Percentiles rank a stretch among this genome's conserved stretches.
Conservation (phyloP, 2,113 vertebrate genomes). For the Peromyscus californicus region DNA sequence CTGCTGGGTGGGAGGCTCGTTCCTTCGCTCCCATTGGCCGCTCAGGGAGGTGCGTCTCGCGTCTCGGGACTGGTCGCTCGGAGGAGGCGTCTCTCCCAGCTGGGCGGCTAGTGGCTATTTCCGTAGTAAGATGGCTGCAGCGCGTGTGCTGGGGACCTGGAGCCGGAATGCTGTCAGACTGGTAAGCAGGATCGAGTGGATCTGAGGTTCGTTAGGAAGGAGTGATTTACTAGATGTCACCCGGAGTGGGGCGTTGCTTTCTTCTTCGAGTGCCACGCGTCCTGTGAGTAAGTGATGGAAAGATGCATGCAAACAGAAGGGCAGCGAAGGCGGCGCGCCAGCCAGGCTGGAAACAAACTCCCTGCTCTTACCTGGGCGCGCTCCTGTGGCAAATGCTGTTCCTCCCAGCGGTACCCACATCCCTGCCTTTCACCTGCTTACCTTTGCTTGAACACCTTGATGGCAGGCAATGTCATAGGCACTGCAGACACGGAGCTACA, state of each 20-base stretch:
- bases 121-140: constrained; percentile 92
- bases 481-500: background rate
- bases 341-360: background rate
- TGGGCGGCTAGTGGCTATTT: background rate
- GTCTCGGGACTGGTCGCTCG: background rate
- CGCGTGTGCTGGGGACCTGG: constrained; percentile 87
- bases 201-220: background rate
- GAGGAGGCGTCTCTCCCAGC: background rate
- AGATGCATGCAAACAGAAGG: background rate
- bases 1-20: background rate
- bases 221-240: background rate
- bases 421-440: background rate
- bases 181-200: constrained; percentile 88
- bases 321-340: background rate
- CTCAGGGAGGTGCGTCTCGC: background rate
- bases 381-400: too few species aligned
- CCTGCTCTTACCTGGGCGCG: too few species aligned
- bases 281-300: background rate
- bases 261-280: background rate
- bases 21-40: constrained; percentile 65
- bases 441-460: background rate
- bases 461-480: background rate
- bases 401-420: too few species aligned
- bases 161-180: constrained; percentile 85
- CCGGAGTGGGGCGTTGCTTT: background rate